phyloP scores from a whole-genome alignment of 2,888 invertebrate genomes.

The Agapostemon virescens region DNA sequence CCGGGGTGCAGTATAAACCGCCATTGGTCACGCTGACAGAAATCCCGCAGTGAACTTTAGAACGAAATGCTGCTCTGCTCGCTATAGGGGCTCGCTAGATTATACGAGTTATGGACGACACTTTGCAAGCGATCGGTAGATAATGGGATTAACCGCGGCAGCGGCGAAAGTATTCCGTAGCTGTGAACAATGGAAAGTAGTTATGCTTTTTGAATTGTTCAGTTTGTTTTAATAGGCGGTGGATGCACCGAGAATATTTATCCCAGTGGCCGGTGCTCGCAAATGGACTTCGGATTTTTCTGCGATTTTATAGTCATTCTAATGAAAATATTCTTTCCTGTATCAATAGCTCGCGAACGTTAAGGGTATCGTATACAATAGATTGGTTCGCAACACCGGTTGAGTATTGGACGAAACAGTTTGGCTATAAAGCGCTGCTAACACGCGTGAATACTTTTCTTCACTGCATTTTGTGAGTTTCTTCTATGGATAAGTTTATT shows the following conservation, averaged over 20 bases:
- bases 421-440: neutral
- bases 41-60: conserved; percentile 41
- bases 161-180: conserved; percentile 11
- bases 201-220: neutral
- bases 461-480: neutral
- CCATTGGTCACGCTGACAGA: conserved; percentile 39
- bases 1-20: conserved; percentile 49
- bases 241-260: neutral
- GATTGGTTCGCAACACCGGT: too few species aligned
- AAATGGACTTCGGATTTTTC: neutral
- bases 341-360: neutral
- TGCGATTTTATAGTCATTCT: neutral
- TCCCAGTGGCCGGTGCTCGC: neutral
- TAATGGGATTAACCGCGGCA: conserved; percentile 3
- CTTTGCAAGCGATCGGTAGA: conserved; percentile 14
- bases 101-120: conserved; percentile 14
- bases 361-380: neutral
- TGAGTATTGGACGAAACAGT: too few species aligned
- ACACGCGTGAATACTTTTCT: too few species aligned
- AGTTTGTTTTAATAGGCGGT: neutral
- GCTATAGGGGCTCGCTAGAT: conserved; percentile 18
- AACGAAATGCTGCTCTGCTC: conserved; percentile 25
- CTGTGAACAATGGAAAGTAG: neutral
- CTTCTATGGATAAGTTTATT: neutral
- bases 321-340: neutral